Evolutionary conservation across 2,797 vertebrate species (phyloP).

Genomic region (Loriculus beryllinus): DNA sequence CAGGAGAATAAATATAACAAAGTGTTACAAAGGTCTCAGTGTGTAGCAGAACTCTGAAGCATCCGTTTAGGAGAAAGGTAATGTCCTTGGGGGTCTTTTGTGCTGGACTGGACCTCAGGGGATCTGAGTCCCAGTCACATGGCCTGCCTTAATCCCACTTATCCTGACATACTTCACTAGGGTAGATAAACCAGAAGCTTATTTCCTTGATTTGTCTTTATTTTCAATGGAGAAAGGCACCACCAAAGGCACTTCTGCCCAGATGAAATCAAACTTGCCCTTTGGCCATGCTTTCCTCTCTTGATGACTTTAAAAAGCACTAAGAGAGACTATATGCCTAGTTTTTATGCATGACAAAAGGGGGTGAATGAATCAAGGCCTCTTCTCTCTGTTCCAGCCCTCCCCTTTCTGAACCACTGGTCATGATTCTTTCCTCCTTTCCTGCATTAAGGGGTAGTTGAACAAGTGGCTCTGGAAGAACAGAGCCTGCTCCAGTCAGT

Average conservation of each 20-base stretch:
- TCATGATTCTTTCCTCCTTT: neutral
- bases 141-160: neutral
- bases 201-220: neutral
- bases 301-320: neutral
- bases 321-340: neutral
- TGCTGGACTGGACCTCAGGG: neutral
- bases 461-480: neutral
- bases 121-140: neutral
- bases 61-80: neutral
- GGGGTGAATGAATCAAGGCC: neutral
- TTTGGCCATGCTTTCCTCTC: neutral
- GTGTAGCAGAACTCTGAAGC: neutral
- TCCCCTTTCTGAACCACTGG: neutral
- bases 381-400: neutral
- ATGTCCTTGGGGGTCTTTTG: neutral
- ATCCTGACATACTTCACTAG: neutral
- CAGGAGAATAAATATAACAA: conserved; percentile 14
- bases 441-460: neutral
- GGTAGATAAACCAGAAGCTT: neutral
- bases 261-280: neutral
- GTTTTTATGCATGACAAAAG: neutral
- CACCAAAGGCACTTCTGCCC: neutral
- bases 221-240: neutral
- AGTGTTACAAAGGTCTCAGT: neutral
- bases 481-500: neutral